A percentile compares a stretch with the other conserved stretches of the same genome.
Evolutionary conservation across 2,797 vertebrate genomes (phyloP).

Genomic region (Siniperca undulata): DNA sequence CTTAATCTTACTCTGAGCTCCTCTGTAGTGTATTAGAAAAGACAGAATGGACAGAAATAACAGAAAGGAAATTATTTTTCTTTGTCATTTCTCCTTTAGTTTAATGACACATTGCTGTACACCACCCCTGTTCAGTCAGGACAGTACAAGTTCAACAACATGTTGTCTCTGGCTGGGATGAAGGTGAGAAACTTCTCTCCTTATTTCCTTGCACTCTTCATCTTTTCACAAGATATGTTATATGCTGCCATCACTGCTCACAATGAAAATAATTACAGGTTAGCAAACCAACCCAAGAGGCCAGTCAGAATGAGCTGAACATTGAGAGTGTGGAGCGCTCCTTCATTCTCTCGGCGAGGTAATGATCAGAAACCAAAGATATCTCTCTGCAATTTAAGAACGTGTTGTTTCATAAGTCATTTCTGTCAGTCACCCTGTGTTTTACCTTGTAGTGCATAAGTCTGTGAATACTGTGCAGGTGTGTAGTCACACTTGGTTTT

Average conservation of each 20-base stretch:
- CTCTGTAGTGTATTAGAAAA: neutral
- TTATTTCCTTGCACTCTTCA: neutral
- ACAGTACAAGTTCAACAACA: constrained; percentile 95
- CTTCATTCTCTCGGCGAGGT: constrained; percentile 97
- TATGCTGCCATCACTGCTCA: constrained; percentile 5
- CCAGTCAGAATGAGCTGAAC: constrained; percentile 95
- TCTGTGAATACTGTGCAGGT: neutral
- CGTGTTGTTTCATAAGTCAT: neutral
- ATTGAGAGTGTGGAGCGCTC: constrained; percentile 98
- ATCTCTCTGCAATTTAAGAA: constrained; percentile 4
- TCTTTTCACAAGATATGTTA: constrained; percentile 5
- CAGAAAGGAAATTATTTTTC: constrained; percentile 1
- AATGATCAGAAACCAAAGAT: constrained; percentile 36
- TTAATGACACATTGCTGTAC: constrained; percentile 94
- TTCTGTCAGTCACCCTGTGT: neutral
- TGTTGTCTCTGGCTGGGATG: constrained; percentile 94
- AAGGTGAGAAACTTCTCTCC: constrained; percentile 86
- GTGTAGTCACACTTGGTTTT: constrained; percentile 32
- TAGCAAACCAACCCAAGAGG: constrained; percentile 94
- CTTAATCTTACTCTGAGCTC: neutral
- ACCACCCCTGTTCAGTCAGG: constrained; percentile 93
- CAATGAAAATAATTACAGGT: constrained; percentile 85
- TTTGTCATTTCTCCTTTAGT: constrained; percentile 83
- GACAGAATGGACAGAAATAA: neutral
- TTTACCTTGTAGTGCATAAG: neutral